Conservation (phyloP, 2,888 invertebrate genomes). For the Diaprepes abbreviatus region DNA sequence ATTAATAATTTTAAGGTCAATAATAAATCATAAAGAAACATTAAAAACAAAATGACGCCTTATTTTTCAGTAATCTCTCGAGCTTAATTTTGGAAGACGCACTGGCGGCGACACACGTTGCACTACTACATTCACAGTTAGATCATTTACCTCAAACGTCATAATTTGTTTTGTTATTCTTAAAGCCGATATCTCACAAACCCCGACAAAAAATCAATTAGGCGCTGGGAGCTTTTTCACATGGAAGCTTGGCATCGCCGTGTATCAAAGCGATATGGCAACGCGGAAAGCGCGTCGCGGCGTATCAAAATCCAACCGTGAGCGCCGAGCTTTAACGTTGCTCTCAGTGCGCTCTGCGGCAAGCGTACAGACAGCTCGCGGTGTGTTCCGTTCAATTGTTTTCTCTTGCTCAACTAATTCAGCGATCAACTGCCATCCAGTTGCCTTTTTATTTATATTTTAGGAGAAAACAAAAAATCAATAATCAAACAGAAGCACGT, state of each 20-base stretch:
- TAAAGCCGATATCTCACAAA: conserved; percentile 45
- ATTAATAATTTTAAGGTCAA: background rate
- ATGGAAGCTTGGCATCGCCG: conserved; percentile 31
- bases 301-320: conserved; percentile 31
- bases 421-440: conserved; percentile 21
- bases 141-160: conserved; percentile 46
- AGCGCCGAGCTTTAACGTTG: conserved; percentile 28
- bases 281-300: conserved; percentile 33
- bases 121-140: conserved; percentile 43
- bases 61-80: conserved; percentile 1
- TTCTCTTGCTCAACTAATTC: conserved; percentile 26
- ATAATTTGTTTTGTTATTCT: conserved; percentile 49
- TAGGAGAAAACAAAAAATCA: conserved; percentile 8
- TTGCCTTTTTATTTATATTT: conserved; percentile 1
- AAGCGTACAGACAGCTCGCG: conserved; percentile 43
- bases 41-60: background rate
- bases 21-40: too few species aligned
- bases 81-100: conserved; percentile 8
- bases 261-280: conserved; percentile 12
- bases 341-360: conserved; percentile 47
- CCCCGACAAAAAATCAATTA: conserved; percentile 47
- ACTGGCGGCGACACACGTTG: conserved; percentile 2
- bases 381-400: conserved; percentile 24
- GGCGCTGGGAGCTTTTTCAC: conserved; percentile 30
- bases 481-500: conserved; percentile 3